phyloP scores from a whole-genome alignment of 2,888 invertebrate genomes.

The Calephelis perditalis region DNA sequence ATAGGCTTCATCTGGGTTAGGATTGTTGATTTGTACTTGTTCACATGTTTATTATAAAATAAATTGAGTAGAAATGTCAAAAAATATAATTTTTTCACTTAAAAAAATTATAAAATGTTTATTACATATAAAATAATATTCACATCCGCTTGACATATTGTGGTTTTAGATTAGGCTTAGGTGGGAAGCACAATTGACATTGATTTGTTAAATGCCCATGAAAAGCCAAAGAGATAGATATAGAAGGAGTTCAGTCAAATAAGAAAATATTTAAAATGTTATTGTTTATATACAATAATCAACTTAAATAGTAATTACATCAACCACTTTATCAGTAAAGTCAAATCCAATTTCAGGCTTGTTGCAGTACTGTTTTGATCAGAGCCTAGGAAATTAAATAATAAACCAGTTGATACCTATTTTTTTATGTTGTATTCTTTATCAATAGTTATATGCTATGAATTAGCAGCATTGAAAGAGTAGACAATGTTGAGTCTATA shows the following conservation, averaged over 20 bases:
- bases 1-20: no score
- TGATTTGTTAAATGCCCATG: constrained; percentile 15
- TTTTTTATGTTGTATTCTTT: no score
- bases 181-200: constrained; percentile 14
- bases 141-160: constrained; percentile 22
- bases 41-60: not conserved
- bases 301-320: not conserved
- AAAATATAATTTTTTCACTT: constrained; percentile 13
- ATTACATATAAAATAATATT: constrained; percentile 24
- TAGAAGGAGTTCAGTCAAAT: constrained; percentile 8
- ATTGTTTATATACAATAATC: not conserved
- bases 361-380: no score
- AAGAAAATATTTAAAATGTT: constrained; percentile 10
- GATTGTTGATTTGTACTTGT: no score
- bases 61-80: constrained; percentile 1
- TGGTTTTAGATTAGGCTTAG: constrained; percentile 2
- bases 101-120: constrained; percentile 19
- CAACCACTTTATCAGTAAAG: constrained; percentile 1
- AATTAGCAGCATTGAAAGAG: no score
- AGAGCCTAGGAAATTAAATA: no score
- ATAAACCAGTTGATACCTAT: no score
- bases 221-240: constrained; percentile 9
- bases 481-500: no score
- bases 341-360: not conserved
- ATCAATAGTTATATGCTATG: no score